These are phyloP conservation scores for Drosophila sechellia DNA, from an alignment of 1,140 invertebrate genomes.

Conservation along the genomic window DNA sequence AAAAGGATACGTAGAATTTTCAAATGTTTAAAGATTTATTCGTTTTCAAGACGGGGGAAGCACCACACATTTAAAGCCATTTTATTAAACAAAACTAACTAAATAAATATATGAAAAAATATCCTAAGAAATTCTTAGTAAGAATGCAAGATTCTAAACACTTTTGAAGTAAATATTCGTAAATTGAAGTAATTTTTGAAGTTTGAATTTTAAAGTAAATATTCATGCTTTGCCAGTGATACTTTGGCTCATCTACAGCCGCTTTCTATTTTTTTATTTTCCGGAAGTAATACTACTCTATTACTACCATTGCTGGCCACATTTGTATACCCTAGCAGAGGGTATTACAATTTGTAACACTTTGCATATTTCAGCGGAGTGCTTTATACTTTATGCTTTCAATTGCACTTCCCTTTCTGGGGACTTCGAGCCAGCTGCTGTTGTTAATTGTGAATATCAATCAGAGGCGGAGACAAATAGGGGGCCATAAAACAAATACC, in stretches of 20 bases:
- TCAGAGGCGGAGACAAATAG: conserved; percentile 39
- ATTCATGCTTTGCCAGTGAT: too few species aligned
- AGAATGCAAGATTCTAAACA: too few species aligned
- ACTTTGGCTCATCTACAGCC: too few species aligned
- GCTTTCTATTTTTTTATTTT: too few species aligned
- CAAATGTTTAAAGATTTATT: conserved; percentile 1
- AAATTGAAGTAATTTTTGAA: too few species aligned
- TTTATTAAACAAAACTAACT: too few species aligned
- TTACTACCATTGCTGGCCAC: not conserved
- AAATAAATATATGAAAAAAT: too few species aligned
- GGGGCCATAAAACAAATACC: conserved; percentile 32
- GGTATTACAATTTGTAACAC: not conserved
- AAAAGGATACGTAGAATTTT: not conserved
- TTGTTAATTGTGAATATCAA: conserved; percentile 50
- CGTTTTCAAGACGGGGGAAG: not conserved
- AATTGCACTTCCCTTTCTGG: conserved; percentile 15
- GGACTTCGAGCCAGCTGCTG: conserved; percentile 9
- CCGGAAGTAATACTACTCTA: too few species aligned
- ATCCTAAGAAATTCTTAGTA: too few species aligned
- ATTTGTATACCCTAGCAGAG: not conserved
- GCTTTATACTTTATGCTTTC: conserved; percentile 22
- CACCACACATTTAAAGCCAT: not conserved
- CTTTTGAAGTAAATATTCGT: too few species aligned
- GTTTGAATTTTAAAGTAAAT: too few species aligned
- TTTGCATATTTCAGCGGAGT: conserved; percentile 15